A percentile compares a stretch with the other conserved stretches of the same genome.
These are phyloP conservation scores for Ophion ventricosus DNA, from an alignment of 2,888 invertebrate species.

Conservation along the genomic window DNA sequence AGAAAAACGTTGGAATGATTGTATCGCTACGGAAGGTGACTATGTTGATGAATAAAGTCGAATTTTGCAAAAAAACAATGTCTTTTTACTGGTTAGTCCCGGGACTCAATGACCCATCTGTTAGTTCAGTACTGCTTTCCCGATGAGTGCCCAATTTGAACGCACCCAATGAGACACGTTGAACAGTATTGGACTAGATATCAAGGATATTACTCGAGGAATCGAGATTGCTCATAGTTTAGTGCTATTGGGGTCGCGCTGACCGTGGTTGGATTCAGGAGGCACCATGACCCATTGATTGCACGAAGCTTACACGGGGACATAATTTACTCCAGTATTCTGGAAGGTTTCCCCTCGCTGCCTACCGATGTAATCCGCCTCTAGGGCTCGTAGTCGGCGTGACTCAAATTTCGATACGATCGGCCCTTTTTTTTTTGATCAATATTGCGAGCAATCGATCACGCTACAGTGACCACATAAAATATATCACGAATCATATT, in stretches of 20 bases:
- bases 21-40: too few species aligned
- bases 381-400: slow-evolving; percentile 9
- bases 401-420: slow-evolving; percentile 36
- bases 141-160: too few species aligned
- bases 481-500: not conserved
- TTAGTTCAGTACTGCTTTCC: too few species aligned
- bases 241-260: slow-evolving; percentile 25
- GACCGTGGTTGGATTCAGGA: slow-evolving; percentile 9
- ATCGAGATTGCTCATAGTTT: slow-evolving; percentile 38
- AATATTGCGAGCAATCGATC: slow-evolving; percentile 31
- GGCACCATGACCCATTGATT: slow-evolving; percentile 25
- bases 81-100: too few species aligned
- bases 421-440: slow-evolving; percentile 4
- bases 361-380: slow-evolving; percentile 26
- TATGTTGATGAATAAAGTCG: too few species aligned
- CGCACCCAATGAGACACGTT: not conserved
- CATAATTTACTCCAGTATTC: slow-evolving; percentile 43
- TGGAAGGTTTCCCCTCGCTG: slow-evolving; percentile 19
- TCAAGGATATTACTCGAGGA: slow-evolving; percentile 25
- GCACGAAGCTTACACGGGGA: slow-evolving; percentile 8
- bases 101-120: too few species aligned
- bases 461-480: slow-evolving; percentile 4
- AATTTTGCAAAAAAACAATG: too few species aligned
- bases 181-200: slow-evolving; percentile 18
- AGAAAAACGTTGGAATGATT: too few species aligned